These are phyloP conservation scores for Beris chalybata DNA, from an alignment of 2,888 invertebrate species.

Conservation along the genomic window DNA sequence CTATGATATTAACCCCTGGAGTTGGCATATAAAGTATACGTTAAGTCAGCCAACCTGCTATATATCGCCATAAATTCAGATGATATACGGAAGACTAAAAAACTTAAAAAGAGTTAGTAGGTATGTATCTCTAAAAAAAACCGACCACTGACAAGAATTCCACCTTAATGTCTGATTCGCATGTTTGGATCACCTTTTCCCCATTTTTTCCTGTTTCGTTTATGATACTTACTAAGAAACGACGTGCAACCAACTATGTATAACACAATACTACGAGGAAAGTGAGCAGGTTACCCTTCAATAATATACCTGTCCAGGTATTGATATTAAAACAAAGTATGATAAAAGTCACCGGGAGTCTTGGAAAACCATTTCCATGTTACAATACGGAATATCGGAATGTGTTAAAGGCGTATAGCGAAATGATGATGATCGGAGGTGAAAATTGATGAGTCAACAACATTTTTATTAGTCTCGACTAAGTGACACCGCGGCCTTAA, in stretches of 20 bases:
- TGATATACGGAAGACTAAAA: background rate
- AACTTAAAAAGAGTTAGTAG: constrained; percentile 24
- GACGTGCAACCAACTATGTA: constrained; percentile 30
- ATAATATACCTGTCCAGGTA: no score
- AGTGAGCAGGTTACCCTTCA: no score
- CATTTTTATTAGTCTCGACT: no score
- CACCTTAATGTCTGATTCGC: constrained; percentile 54
- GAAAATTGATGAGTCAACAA: no score
- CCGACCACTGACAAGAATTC: constrained; percentile 45
- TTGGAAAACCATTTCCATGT: no score
- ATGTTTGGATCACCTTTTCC: constrained; percentile 44
- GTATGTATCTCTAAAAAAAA: background rate
- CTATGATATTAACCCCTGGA: background rate
- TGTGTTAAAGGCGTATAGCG: no score
- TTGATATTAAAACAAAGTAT: no score
- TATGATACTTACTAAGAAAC: constrained; percentile 30
- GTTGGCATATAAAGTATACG: background rate
- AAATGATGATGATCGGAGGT: no score
- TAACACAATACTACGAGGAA: background rate
- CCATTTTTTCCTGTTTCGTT: constrained; percentile 24
- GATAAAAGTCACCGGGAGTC: no score
- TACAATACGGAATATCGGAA: no score
- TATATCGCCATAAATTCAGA: background rate
- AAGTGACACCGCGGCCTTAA: no score
- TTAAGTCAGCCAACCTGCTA: background rate